Base-by-base conservation (phyloP, 2,113 vertebrate species). In the Semnornis frantzii region DNA sequence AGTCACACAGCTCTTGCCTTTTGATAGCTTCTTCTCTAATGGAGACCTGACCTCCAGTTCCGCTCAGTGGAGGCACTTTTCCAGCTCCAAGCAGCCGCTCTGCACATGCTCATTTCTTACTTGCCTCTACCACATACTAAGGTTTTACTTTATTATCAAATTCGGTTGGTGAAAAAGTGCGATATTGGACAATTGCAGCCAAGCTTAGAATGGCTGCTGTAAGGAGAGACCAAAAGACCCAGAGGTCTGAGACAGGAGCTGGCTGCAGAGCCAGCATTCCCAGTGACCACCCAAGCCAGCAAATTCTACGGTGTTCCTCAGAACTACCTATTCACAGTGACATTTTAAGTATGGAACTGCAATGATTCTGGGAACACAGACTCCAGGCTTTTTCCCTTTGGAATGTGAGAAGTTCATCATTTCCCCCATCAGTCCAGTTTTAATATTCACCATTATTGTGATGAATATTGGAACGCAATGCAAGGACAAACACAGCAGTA, bases 271-370 rank as follows among this genome's bases (percentile, higher is more conserved):
- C 28, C 33, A 10, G 0, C 0, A 1, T 16, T 42, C 17, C 25
- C 13, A 4, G 60, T 31, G 93, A 2, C n/a, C 14, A 34, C 60
- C 31, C 90, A 39, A 42, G 15, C 60, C 39, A 3, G 52, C 90
- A 73, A 84, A 92, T 82, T 87, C 75, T 85, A 94, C 83, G 95
- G 75, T 91, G 33, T 68, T 93, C 86, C 88, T 96, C 84, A 80
- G 28, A 70, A 90, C 76, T 48, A 52, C 59, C 58, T 96, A 90
- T 50, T 85, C 60, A 77, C 57, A 85, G 68, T 62, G 64, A 86
- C 59, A 95, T 96, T 95, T 96, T 96, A 97, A 95, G 91, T 78
- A 84, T 94, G 84, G 94, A 97, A 97, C 92, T 96, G 68, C 77
- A 96, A 85, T 48, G 70, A 90, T 79, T 17, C 69, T 83, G 66